A percentile compares a stretch with the other conserved stretches of the same genome.
phyloP scores from a whole-genome alignment of 2,888 invertebrate genomes.

The Cephonodes hylas region DNA sequence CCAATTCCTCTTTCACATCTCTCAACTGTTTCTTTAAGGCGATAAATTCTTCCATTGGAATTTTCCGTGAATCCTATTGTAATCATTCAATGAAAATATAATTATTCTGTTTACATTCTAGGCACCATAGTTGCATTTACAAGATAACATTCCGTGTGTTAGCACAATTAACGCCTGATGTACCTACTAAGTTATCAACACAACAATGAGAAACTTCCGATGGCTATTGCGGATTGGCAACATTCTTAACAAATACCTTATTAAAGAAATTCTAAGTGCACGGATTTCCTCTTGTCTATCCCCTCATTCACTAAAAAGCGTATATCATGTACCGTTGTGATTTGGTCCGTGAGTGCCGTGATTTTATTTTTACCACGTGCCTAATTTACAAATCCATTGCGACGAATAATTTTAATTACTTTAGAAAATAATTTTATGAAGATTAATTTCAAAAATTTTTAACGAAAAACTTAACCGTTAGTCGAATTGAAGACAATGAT shows the following conservation, averaged over 20 bases:
- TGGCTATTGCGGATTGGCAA: background rate
- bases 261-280: too few species aligned
- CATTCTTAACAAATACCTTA: too few species aligned
- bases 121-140: background rate
- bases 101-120: background rate
- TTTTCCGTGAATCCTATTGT: constrained; percentile 50
- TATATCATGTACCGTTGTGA: too few species aligned
- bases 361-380: too few species aligned
- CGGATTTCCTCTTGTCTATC: too few species aligned
- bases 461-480: background rate
- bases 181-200: background rate
- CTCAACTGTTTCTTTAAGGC: constrained; percentile 55
- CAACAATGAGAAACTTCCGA: background rate
- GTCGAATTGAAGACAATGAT: background rate
- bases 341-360: too few species aligned
- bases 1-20: constrained; percentile 57
- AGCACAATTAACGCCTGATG: background rate
- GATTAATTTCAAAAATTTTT: background rate
- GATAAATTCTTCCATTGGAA: constrained; percentile 47
- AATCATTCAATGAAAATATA: constrained; percentile 8
- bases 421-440: too few species aligned
- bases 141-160: background rate
- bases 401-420: too few species aligned
- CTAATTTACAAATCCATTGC: too few species aligned
- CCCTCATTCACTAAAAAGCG: too few species aligned